Base-by-base conservation (phyloP, 2,888 invertebrate genomes). In the Rugalucina vietnamica region DNA sequence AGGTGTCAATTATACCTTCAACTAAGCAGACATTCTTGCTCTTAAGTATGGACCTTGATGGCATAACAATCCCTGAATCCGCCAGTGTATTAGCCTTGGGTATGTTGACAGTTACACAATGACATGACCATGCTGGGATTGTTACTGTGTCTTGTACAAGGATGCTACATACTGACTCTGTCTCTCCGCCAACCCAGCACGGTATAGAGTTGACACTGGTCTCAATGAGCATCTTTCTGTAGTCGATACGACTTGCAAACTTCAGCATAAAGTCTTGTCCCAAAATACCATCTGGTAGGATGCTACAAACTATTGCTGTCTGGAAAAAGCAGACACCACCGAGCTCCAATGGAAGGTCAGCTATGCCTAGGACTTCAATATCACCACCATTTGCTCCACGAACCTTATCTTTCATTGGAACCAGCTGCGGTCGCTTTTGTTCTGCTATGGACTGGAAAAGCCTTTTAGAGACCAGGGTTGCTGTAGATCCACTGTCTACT, bases 401-500 rank as follows among this genome's bases (percentile, higher is more conserved):
- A 3, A 69, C 69, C 18, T 69, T 32, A 14, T 32, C 12, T 34
- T 27, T 32, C 32, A 32, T 69, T 5, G 69, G 69, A 3, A 34
- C 14, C 14, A 69, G 29, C 8, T 69, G n/a, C 4, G 69, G 69
- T 10, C 36, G 32, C 36, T 69, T 36, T 14, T 21, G 27, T 14
- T 69, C 69, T 69, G 10, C 10, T 10, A 69, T 69, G 14, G 34
- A 34, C 18, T 76, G 50, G 65, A 57, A 79, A 27, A 77, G 37
- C 24, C 72, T 57, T 36, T 82, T 76, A 49, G 85, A 82, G 18
- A 85, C 54, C 1, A 79, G 24, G 18, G 81, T 72, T n/a, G 76
- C 75, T 27, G 84, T 85, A 36, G 81, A 71, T 12, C 84, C 78
- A 50, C 78, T 84, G 57, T 81, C 85, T 12, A 82, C 12, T 34